A percentile compares a stretch with the other conserved stretches of the same genome.
Evolutionary conservation across 2,888 invertebrate species (phyloP).

Genomic region (Dicranocentrus wangi): DNA sequence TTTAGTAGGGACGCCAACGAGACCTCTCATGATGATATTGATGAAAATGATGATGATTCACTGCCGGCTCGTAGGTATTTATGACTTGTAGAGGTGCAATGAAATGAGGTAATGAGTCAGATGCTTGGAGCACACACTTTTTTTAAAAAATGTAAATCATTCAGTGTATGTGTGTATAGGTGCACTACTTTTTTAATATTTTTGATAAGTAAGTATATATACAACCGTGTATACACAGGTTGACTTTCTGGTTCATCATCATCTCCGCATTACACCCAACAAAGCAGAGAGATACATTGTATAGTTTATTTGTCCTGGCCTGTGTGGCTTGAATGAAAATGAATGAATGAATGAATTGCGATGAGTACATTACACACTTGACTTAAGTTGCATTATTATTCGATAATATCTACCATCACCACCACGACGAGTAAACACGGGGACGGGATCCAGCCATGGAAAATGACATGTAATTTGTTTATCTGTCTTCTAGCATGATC

Average conservation of each 20-base stretch:
- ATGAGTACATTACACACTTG: not conserved
- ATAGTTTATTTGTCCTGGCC: too few species aligned
- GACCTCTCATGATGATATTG: not conserved
- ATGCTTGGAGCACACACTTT: not conserved
- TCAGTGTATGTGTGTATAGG: not conserved
- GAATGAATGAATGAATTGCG: conserved; percentile 21
- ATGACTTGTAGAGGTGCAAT: not conserved
- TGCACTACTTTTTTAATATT: not conserved
- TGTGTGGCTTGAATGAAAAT: too few species aligned
- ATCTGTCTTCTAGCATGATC: conserved; percentile 28
- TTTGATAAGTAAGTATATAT: not conserved
- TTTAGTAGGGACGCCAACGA: too few species aligned
- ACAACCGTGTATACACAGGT: not conserved
- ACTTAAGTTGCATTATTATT: not conserved
- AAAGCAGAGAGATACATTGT: too few species aligned
- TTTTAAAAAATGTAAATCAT: too few species aligned
- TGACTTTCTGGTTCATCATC: not conserved
- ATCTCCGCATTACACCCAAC: too few species aligned
- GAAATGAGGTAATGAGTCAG: conserved; percentile 23
- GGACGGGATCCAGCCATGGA: not conserved
- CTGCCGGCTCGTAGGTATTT: conserved; percentile 7
- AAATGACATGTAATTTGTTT: conserved; percentile 49
- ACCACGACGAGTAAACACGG: too few species aligned
- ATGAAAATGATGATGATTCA: conserved; percentile 24
- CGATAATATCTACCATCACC: too few species aligned